phyloP scores from a whole-genome alignment of 2,113 vertebrate species.

The Nyctereutes procyonoides region DNA sequence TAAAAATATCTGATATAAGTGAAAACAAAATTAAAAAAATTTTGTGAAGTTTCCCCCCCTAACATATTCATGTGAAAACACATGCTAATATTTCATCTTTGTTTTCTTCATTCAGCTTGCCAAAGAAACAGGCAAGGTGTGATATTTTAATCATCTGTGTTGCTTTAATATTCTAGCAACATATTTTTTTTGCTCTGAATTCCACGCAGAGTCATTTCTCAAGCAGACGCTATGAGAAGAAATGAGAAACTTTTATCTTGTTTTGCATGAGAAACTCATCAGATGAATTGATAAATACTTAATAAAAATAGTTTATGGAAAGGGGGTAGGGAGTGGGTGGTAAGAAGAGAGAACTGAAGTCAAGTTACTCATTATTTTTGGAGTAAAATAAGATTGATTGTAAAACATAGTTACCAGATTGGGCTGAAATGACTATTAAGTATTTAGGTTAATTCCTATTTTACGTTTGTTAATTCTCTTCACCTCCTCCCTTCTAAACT shows the following conservation, averaged over 20 bases:
- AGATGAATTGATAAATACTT: conserved; percentile 66
- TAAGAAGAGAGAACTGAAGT: conserved; percentile 24
- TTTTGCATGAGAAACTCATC: conserved; percentile 67
- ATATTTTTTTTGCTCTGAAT: conserved; percentile 58
- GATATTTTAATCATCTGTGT: conserved; percentile 87
- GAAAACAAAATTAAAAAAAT: conserved; percentile 69
- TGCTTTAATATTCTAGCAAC: conserved; percentile 78
- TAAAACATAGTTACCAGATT: conserved; percentile 29
- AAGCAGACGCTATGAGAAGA: conserved; percentile 62
- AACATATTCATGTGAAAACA: conserved; percentile 82
- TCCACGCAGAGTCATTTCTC: conserved; percentile 68
- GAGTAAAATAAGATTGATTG: conserved; percentile 44
- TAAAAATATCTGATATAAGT: conserved; percentile 55
- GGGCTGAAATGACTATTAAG: conserved; percentile 1
- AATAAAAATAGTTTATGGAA: conserved; percentile 68
- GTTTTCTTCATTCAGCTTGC: conserved; percentile 80
- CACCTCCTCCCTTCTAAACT: neutral
- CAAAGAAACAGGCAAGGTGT: conserved; percentile 85
- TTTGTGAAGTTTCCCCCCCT: conserved; percentile 47
- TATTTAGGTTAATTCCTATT: conserved; percentile 50
- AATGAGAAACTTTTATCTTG: conserved; percentile 70
- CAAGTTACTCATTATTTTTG: conserved; percentile 55
- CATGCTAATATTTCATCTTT: conserved; percentile 82
- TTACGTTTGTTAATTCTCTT: neutral
- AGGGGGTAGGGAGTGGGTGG: neutral